Percentiles rank a stretch among this genome's conserved stretches.
Evolutionary conservation across 1,140 invertebrate species (phyloP).

Genomic region (Papilio polytes): DNA sequence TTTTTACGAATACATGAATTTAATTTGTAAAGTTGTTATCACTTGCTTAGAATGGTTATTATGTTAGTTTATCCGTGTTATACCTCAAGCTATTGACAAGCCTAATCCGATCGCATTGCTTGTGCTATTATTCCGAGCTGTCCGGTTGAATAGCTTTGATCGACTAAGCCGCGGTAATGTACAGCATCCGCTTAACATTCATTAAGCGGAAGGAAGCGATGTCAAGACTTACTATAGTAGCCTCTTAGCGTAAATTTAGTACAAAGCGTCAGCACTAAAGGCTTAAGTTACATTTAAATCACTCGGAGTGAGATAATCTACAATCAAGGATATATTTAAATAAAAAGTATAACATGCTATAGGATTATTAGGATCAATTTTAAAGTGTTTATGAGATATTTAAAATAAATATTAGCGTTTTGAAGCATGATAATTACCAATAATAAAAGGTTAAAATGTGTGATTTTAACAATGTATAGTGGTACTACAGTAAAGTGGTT

Average conservation of each 20-base stretch:
- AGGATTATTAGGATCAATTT: neutral
- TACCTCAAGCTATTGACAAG: conserved; percentile 35
- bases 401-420: neutral
- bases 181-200: conserved; percentile 38
- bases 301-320: no score
- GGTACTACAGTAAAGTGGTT: neutral
- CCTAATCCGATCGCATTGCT: conserved; percentile 27
- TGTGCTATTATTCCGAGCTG: conserved; percentile 25
- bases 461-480: neutral
- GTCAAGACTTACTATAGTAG: conserved; percentile 7
- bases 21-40: conserved; percentile 2
- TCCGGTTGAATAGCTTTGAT: conserved; percentile 38
- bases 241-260: no score
- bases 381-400: neutral
- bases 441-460: neutral
- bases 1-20: neutral
- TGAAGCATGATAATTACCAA: neutral
- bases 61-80: conserved; percentile 16
- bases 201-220: conserved; percentile 32
- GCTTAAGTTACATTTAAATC: no score
- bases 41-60: neutral
- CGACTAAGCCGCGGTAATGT: conserved; percentile 29
- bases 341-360: neutral
- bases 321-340: no score
- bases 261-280: no score